phyloP scores from a whole-genome alignment of 2,888 invertebrate genomes.

The Nezara viridula region DNA sequence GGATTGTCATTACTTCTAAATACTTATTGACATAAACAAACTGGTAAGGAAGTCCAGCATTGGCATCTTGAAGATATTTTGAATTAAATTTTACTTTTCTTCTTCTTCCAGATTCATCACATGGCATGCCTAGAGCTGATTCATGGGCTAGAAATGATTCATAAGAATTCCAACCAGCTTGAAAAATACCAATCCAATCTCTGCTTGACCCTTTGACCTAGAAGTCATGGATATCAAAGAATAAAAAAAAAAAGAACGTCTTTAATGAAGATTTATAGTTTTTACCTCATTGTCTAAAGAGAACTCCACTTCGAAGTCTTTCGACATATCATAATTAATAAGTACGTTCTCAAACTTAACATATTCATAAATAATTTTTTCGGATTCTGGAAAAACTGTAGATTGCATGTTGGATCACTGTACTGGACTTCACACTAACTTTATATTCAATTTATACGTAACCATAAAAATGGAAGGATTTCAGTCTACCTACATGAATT shows the following conservation, averaged over 20 bases:
- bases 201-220: slow-evolving; percentile 61
- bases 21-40: slow-evolving; percentile 63
- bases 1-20: slow-evolving; percentile 57
- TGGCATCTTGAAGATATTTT: slow-evolving; percentile 57
- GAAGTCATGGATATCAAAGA: background rate
- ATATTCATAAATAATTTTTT: slow-evolving; percentile 58
- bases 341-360: slow-evolving; percentile 61
- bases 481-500: background rate
- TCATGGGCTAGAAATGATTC: slow-evolving; percentile 61
- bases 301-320: slow-evolving; percentile 61
- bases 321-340: slow-evolving; percentile 54
- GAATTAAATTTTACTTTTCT: slow-evolving; percentile 59
- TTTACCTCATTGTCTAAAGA: slow-evolving; percentile 50
- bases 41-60: slow-evolving; percentile 59
- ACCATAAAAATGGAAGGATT: background rate
- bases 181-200: slow-evolving; percentile 63
- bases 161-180: slow-evolving; percentile 60
- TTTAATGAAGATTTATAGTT: background rate
- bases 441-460: no score
- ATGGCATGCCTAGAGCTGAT: slow-evolving; percentile 60
- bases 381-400: background rate
- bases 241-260: background rate
- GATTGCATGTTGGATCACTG: slow-evolving; percentile 7
- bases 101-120: slow-evolving; percentile 58
- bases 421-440: background rate